A percentile compares a stretch with the other conserved stretches of the same genome.
Evolutionary conservation across 1,140 invertebrate genomes (phyloP).

Genomic region (Liolophura sinensis): DNA sequence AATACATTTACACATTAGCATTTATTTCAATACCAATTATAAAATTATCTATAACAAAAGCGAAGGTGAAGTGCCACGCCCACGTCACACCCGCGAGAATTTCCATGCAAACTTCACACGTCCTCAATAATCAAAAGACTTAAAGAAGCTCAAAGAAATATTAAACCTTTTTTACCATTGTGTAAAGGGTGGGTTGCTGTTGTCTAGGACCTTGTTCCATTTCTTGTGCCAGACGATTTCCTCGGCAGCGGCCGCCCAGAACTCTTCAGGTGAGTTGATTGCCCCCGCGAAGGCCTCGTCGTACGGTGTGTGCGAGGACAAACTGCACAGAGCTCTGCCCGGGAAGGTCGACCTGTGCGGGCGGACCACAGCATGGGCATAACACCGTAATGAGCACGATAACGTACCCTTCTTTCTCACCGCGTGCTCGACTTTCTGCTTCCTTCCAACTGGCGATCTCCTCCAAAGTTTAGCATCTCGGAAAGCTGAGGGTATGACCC

Average conservation of each 20-base stretch:
- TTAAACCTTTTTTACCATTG: constrained; percentile 74
- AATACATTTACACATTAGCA: neutral
- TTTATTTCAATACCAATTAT: neutral
- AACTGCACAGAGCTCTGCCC: neutral
- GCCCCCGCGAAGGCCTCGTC: constrained; percentile 71
- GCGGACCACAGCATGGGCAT: no score
- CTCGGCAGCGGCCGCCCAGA: constrained; percentile 80
- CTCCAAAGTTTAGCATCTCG: no score
- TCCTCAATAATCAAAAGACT: neutral
- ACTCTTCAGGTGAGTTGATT: constrained; percentile 77
- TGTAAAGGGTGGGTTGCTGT: constrained; percentile 80
- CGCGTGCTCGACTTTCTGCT: no score
- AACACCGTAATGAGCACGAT: no score
- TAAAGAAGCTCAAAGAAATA: neutral
- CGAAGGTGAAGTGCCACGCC: neutral
- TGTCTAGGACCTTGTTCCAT: constrained; percentile 82
- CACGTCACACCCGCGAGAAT: no score
- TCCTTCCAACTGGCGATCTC: no score
- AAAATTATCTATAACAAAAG: neutral
- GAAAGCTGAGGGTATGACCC: no score
- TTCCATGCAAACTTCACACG: neutral
- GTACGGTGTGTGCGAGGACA: constrained; percentile 59
- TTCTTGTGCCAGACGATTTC: constrained; percentile 78
- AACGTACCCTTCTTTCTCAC: no score
- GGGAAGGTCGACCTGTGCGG: no score